Base-by-base conservation (phyloP, 2,888 invertebrate species). In the Acleris holmiana region DNA sequence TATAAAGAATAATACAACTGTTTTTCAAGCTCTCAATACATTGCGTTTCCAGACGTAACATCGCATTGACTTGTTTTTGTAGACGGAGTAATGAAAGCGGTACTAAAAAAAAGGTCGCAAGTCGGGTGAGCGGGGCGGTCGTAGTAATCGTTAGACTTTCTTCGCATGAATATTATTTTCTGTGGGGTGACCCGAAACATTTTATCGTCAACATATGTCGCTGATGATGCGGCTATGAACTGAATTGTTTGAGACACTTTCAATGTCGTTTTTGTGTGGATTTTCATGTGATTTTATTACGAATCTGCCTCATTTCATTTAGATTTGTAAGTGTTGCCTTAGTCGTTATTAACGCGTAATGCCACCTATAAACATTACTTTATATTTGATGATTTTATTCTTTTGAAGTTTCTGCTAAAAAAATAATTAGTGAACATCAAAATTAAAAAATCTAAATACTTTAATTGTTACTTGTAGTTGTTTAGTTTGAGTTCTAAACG, bases 81-180 rank as follows among this genome's bases (percentile, higher is more conserved):
- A 15, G 25, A 25, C 8, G 13, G 46, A n/a, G 35, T 47, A 35
- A 53, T 53, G 57, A 35, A 63, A 40, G 25, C 23, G 17, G 17
- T 35, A 47, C 18, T 21, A 3, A 4, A 15, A 46, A 18, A 18
- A 44, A 6, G 15, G 46, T 40, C 40, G 18, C 13, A 1, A 19
- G 0, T 8, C 25, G n/a, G 29, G 21, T 44, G 35, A 51, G 48
- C 6, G 44, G 6, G 6, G 21, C 17, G 18, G 23, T 40, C 54
- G 35, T 57, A 56, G 46, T 58, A 48, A 72, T 73, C 69, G 66
- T 71, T 71, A 54, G 53, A 35, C 68, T 74, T 74, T 76, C 73
- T 74, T 76, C 72, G 68, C 70, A 77, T 79, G 79, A 79, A 80
- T 80, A 78, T 76, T 77, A 79, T 80, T 76, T 76, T 75, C 66